Evolutionary conservation across 1,140 invertebrate species (phyloP).

Genomic region (Teleopsis dalmanni): DNA sequence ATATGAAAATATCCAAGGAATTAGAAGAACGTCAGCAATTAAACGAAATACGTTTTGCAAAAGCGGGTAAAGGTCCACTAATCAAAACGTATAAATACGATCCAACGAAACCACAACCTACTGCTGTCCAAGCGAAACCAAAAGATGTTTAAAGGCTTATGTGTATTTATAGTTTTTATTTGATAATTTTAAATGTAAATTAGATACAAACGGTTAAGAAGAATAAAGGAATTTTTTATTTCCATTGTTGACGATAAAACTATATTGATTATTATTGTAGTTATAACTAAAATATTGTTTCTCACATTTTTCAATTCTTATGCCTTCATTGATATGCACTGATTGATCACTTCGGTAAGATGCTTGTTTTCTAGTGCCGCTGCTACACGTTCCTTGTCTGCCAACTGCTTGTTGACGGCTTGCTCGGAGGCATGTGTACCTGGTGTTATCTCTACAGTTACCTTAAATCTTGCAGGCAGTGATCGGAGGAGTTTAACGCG

Average conservation of each 20-base stretch:
- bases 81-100: conserved; percentile 81
- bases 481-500: conserved; percentile 81
- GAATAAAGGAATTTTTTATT: not conserved
- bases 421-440: conserved; percentile 87
- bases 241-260: no score
- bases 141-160: conserved; percentile 22
- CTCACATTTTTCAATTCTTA: no score
- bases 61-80: conserved; percentile 75
- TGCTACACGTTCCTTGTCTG: conserved; percentile 95
- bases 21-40: conserved; percentile 66
- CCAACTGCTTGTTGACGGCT: conserved; percentile 95
- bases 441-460: conserved; percentile 82
- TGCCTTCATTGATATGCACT: conserved; percentile 58
- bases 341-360: conserved; percentile 88
- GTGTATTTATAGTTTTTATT: not conserved
- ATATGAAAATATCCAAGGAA: conserved; percentile 72
- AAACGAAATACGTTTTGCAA: conserved; percentile 71
- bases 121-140: not conserved
- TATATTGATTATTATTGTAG: no score
- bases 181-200: conserved; percentile 8
- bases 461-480: conserved; percentile 80
- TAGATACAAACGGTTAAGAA: conserved; percentile 5
- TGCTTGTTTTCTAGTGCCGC: conserved; percentile 92
- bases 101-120: conserved; percentile 57
- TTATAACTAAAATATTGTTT: not conserved